Conservation (phyloP, 2,113 vertebrate genomes). For the Indicator maculatus region DNA sequence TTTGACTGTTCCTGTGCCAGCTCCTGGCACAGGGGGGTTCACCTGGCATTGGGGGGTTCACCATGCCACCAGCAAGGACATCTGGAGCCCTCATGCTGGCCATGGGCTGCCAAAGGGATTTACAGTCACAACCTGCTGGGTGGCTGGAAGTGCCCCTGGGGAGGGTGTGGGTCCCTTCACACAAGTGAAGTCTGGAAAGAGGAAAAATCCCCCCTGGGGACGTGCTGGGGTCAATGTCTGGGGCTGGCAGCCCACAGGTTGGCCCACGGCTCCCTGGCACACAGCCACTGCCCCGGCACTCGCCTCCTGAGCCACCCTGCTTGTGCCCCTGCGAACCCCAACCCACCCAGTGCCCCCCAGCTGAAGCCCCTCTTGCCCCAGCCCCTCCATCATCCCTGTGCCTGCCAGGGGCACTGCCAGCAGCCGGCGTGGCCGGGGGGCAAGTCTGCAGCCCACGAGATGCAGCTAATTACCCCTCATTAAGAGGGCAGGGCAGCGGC, state of each 20-base stretch:
- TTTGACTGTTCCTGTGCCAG: constrained; percentile 17
- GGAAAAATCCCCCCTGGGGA: not conserved
- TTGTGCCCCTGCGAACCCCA: accelerated
- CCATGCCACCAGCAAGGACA: accelerated
- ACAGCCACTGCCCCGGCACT: accelerated
- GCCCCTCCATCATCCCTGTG: not conserved
- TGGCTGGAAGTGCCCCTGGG: not conserved
- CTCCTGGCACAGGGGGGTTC: not conserved
- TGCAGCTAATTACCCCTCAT: constrained; percentile 40
- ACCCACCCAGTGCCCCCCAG: not conserved
- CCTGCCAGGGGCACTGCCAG: not conserved
- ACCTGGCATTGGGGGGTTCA: too few species aligned
- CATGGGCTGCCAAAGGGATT: accelerated
- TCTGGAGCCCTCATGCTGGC: not conserved
- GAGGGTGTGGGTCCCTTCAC: not conserved
- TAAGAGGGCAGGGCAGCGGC: constrained; percentile 15
- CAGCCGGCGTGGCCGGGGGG: not conserved
- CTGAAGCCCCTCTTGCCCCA: not conserved
- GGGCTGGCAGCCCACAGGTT: not conserved
- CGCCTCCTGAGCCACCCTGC: too few species aligned
- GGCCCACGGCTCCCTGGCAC: not conserved
- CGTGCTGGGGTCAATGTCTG: accelerated
- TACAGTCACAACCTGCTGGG: not conserved
- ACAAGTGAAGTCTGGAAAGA: not conserved
- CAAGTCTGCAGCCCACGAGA: constrained; percentile 47